These are phyloP conservation scores for Trichomycterus rosablanca DNA, from an alignment of 2,113 vertebrate genomes.

Conservation along the genomic window DNA sequence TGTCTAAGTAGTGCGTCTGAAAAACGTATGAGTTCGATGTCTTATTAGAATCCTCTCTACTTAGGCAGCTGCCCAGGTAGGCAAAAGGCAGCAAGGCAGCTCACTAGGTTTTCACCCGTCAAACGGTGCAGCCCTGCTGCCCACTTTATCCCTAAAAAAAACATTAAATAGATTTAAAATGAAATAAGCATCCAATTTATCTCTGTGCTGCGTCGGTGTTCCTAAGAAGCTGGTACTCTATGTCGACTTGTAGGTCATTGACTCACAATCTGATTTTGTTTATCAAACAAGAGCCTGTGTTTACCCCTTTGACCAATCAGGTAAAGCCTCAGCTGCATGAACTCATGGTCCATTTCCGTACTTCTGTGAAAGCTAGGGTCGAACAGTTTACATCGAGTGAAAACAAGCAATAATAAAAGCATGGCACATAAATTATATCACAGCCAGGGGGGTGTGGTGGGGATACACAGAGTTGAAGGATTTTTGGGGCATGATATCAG, in stretches of 20 bases:
- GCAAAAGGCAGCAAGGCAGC: no score
- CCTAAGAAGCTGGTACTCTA: conserved; percentile 1
- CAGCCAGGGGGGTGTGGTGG: background rate
- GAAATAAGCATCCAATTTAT: no score
- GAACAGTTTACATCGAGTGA: conserved; percentile 16
- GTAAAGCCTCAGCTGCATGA: conserved; percentile 1
- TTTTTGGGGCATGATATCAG: conserved; percentile 27
- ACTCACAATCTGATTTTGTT: conserved; percentile 26
- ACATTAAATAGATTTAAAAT: no score
- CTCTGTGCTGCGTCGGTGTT: background rate
- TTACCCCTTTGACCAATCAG: conserved; percentile 30
- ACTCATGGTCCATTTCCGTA: background rate
- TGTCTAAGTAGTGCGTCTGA: no score
- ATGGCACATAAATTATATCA: conserved; percentile 1
- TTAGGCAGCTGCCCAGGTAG: no score
- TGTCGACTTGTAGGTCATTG: conserved; percentile 23
- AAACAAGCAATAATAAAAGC: conserved; percentile 5
- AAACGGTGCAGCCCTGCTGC: no score
- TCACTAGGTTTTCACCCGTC: no score
- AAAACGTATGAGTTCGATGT: no score
- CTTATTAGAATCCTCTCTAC: no score
- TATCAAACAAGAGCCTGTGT: conserved; percentile 34
- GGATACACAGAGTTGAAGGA: no score
- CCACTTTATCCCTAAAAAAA: no score
- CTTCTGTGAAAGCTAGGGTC: conserved; percentile 9